Conservation (phyloP, 2,113 vertebrate species). For the Ochotona princeps region DNA sequence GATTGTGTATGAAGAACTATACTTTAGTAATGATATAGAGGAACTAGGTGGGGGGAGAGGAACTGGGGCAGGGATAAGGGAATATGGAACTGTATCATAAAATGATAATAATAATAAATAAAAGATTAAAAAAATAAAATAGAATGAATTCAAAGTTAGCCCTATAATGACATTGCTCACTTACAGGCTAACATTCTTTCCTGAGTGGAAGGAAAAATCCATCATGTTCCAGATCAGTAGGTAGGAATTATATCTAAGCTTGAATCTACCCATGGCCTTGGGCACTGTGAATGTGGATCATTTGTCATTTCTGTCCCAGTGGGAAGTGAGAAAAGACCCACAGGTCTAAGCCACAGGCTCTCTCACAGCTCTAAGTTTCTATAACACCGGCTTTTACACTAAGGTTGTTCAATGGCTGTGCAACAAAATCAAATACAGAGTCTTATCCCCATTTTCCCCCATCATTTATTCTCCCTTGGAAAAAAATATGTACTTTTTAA, state of each 20-base stretch:
- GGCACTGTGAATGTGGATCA: not conserved
- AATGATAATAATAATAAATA: no score
- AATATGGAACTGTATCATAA: no score
- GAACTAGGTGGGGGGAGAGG: no score
- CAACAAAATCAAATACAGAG: not conserved
- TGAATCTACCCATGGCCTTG: not conserved
- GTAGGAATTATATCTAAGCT: not conserved
- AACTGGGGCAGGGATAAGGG: no score
- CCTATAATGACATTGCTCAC: constrained; percentile 12
- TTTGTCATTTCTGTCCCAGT: not conserved
- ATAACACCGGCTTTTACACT: not conserved
- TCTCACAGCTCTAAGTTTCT: not conserved
- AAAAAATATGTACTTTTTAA: not conserved
- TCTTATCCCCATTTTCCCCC: fast-evolving
- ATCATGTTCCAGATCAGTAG: not conserved
- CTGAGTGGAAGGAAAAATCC: not conserved
- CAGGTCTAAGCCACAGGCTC: not conserved
- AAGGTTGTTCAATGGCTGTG: not conserved
- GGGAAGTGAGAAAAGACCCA: not conserved
- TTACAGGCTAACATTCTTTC: constrained; percentile 22
- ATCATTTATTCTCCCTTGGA: not conserved
- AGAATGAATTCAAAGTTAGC: constrained; percentile 21
- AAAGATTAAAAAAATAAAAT: not conserved
- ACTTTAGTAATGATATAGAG: no score
- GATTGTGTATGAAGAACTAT: no score